Evolutionary conservation across 2,113 vertebrate species (phyloP), one percentile per base, ranked within the genome.

Genomic region (Chionodraco myersi): DNA sequence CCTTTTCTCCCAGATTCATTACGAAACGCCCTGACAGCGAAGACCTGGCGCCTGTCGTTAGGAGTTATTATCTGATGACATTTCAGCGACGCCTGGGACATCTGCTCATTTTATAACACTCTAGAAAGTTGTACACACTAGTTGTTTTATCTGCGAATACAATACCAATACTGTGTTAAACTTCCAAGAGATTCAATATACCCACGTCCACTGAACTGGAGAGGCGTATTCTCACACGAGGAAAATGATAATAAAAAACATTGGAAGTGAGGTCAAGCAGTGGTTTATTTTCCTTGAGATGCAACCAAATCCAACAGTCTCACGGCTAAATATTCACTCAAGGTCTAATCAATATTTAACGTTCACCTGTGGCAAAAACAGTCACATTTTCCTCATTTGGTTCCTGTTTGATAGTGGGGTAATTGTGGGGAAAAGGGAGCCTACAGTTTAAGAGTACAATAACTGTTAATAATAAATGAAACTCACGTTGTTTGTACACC

Each of bases 1-100:
- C 90, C 88, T 92, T 91, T 89, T 75, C 73, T 63, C 65, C 26
- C 21, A 23, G 53, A 87, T 81, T 67, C 77, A 92, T 79, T 76
- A 69, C 26, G 0, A 10, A 77, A 76, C 10, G 21, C 5, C 56
- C 79, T 70, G 64, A 87, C 63, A 86, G 85, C 45, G 2, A 72
- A 47, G 73, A 56, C 58, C 82, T 54, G 75, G 23, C 8, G 23
- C 23, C 58, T 75, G 72, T 80, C 87, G 67, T 86, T 88, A 85
- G 59, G 48, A 75, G 59, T 77, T 59, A 70, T 86, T 63, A 74
- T 83, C 80, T 73, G 51, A 76, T 69, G 79, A 44, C 81, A 88
- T 84, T 87, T 87, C 60, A 59, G 49, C 23, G 30, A 71, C 26
- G 71, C 58, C 41, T 15, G 56, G 54, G 59, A 58, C 18, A 26